phyloP scores from a whole-genome alignment of 2,113 vertebrate genomes.

The Actenoides hombroni region DNA sequence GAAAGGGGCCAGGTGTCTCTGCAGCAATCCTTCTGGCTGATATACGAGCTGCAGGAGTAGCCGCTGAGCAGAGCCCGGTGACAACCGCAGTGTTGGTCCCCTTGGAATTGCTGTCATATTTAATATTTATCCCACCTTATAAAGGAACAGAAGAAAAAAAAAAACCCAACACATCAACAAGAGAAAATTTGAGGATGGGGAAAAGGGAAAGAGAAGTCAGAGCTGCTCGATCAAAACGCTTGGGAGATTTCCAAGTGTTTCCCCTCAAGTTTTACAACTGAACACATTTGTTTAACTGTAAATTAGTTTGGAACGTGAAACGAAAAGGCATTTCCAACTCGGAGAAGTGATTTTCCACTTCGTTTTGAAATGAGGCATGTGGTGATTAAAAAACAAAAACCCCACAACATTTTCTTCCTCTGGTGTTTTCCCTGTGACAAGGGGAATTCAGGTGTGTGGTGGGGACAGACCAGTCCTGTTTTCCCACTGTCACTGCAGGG shows the following conservation, averaged over 20 bases:
- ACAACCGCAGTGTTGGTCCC: neutral
- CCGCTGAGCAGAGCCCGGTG: neutral
- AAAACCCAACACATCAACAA: neutral
- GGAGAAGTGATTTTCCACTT: constrained; percentile 3
- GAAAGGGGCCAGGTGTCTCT: neutral
- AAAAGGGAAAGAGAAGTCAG: neutral
- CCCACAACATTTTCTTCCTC: neutral
- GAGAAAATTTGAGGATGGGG: neutral
- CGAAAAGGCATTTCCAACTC: neutral
- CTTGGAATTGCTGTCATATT: neutral
- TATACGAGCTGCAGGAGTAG: neutral
- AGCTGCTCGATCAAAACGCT: neutral
- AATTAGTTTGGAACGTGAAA: constrained; percentile 12
- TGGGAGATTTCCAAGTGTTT: constrained; percentile 21
- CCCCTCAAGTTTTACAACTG: neutral
- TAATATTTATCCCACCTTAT: constrained; percentile 4
- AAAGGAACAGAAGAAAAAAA: neutral
- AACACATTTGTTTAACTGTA: neutral
- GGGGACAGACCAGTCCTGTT: neutral
- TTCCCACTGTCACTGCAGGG: neutral
- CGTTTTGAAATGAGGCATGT: neutral
- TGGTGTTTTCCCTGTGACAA: neutral
- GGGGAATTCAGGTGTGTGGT: neutral
- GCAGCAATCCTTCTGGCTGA: neutral
- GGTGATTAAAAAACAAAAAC: neutral